A percentile compares a stretch with the other conserved stretches of the same genome.
These are phyloP conservation scores for Alloscopus bannaensis DNA, from an alignment of 2,888 invertebrate species.

Conservation along the genomic window DNA sequence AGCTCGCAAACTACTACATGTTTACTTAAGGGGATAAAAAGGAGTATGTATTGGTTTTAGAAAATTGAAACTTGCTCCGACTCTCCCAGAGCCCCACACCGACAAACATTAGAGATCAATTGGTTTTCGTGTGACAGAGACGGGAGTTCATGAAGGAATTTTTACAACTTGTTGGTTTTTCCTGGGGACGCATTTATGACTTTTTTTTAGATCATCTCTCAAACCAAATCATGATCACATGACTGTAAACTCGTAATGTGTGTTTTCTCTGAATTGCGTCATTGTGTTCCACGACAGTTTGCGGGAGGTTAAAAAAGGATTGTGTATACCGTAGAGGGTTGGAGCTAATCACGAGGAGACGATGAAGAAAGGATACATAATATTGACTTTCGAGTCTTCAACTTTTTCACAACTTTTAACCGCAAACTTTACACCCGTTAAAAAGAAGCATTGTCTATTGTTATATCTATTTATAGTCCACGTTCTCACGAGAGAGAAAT, in stretches of 20 bases:
- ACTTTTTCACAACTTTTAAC: too few relatives aligned
- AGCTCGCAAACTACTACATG: background rate
- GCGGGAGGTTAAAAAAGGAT: conserved; percentile 5
- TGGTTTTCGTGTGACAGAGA: conserved; percentile 52
- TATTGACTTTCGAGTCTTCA: too few relatives aligned
- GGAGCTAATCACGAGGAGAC: too few relatives aligned
- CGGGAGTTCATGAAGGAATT: conserved; percentile 52
- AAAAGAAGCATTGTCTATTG: too few relatives aligned
- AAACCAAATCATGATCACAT: conserved; percentile 42
- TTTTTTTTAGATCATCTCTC: conserved; percentile 21
- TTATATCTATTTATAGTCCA: too few relatives aligned
- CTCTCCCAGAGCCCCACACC: background rate
- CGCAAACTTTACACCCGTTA: too few relatives aligned
- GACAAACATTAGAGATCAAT: conserved; percentile 32
- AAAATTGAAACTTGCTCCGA: too few relatives aligned
- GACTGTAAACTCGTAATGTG: conserved; percentile 28
- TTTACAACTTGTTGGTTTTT: conserved; percentile 63
- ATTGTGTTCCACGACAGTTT: background rate
- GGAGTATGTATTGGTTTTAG: too few relatives aligned
- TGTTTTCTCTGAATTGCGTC: conserved; percentile 14
- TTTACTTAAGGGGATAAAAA: background rate
- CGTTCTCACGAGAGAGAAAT: too few relatives aligned
- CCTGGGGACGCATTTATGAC: conserved; percentile 36
- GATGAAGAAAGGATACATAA: too few relatives aligned
- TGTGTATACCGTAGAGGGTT: too few relatives aligned